Evolutionary conservation across 1,140 invertebrate species (phyloP), one percentile per base, ranked within the genome.

Genomic region (Chionoecetes opilio): DNA sequence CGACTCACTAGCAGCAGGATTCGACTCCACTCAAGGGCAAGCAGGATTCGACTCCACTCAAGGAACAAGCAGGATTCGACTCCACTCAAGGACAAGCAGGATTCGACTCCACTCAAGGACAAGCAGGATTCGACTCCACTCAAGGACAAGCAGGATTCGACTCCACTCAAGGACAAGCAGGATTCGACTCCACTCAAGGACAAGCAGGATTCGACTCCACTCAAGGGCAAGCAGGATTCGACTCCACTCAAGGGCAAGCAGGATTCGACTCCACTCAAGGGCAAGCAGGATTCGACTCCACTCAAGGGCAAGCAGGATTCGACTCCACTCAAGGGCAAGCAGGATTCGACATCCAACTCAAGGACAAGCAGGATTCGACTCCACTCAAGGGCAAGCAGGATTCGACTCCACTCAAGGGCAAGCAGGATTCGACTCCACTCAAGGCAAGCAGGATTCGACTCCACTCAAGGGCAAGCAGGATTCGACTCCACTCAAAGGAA

Each of bases 101-200:
- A 26, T 26, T 26, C 21, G 53, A 63, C 53, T 63, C 21, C 21
- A 63, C 9, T 63, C 29, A 37, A 88, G 86, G 86, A 35, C 32
- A 38, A 38, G 2, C 29, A 63, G 34, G 86, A 37, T 41, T 41
- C 38, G 38, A 41, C 38, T 41, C 41, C 14, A 29, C 31, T 41
- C 38, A 89, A 89, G 34, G 26, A 89, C 34, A 38, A 41, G 38
- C 41, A 46, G 41, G 41, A 46, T 46, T 46, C 41, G 31, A 29
- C 11, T 82, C 75, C 34, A 35, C n/a, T 38, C 91, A 35, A 82
- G 75, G 91, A 84, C 90, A 92, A 82, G 91, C n/a, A 14, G 91
- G 37, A 14, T 92, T 38, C 82, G 14, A 29, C 0, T 34, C 91
- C 34, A 46, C n/a, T 89, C 87, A 46, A 89, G 75, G 91, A 26